These are phyloP conservation scores for Harpalus rubripes DNA, from an alignment of 2,888 invertebrate species.

Conservation along the genomic window DNA sequence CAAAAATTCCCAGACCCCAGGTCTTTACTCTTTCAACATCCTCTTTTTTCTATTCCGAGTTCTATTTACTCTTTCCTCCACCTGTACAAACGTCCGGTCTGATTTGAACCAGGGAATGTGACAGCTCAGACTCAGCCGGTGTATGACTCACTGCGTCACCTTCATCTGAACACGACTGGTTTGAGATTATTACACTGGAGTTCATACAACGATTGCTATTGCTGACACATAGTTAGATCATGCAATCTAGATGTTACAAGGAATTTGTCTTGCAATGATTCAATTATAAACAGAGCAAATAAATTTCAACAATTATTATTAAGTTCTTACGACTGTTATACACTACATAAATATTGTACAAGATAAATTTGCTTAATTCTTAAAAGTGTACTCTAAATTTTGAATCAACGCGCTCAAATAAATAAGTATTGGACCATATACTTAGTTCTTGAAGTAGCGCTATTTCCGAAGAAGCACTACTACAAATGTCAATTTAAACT, in stretches of 20 bases:
- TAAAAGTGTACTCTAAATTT: no score
- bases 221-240: neutral
- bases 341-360: no score
- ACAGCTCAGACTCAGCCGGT: neutral
- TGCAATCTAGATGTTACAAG: neutral
- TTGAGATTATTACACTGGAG: neutral
- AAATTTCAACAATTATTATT: neutral
- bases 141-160: neutral
- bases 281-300: neutral
- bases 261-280: neutral
- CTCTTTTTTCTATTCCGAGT: neutral
- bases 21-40: slow-evolving; percentile 2
- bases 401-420: no score
- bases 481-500: no score
- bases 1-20: neutral
- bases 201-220: neutral
- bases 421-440: no score
- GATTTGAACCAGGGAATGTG: neutral
- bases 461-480: no score
- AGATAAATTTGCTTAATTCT: no score
- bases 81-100: slow-evolving; percentile 4
- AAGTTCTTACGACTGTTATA: no score
- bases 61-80: neutral
- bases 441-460: no score
- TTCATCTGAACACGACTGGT: neutral